Percentiles rank a stretch among this genome's conserved stretches.
Conservation (phyloP, 2,797 vertebrate genomes). For the Pangasius mekongensis region DNA sequence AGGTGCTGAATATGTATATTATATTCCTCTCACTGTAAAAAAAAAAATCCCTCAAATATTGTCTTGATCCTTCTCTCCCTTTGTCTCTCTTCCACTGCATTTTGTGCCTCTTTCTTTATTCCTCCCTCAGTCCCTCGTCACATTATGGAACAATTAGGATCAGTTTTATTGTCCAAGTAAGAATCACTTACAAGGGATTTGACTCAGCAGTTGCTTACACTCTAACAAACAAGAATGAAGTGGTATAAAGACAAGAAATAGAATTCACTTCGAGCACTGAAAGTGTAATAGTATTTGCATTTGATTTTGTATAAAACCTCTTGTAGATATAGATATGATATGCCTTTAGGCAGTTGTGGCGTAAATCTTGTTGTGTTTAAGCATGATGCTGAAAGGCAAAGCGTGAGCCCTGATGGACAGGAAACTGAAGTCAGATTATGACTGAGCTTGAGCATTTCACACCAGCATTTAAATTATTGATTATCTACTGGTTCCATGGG, state of each 20-base stretch:
- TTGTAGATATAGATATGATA: not conserved
- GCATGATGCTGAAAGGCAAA: not conserved
- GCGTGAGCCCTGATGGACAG: slow-evolving; percentile 24
- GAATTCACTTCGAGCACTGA: not conserved
- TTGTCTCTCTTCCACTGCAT: not conserved
- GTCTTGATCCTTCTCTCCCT: not conserved
- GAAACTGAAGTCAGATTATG: slow-evolving; percentile 44
- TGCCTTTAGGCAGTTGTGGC: not conserved
- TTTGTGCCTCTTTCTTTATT: not conserved
- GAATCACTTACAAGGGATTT: not conserved
- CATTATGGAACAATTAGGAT: not conserved
- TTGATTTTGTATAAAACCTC: not conserved
- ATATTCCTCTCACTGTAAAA: not conserved
- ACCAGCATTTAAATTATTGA: slow-evolving; percentile 50
- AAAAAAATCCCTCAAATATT: not conserved
- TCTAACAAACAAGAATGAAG: not conserved
- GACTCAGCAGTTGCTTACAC: not conserved
- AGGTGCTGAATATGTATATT: slow-evolving; percentile 55
- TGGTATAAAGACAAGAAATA: not conserved
- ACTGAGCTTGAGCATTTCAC: slow-evolving; percentile 44
- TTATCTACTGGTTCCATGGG: slow-evolving; percentile 36
- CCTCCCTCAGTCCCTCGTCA: not conserved
- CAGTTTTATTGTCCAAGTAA: not conserved
- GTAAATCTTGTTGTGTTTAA: not conserved
- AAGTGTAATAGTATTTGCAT: not conserved